Evolutionary conservation across 2,888 invertebrate genomes (phyloP).

Genomic region (Macrophya alboannulata): DNA sequence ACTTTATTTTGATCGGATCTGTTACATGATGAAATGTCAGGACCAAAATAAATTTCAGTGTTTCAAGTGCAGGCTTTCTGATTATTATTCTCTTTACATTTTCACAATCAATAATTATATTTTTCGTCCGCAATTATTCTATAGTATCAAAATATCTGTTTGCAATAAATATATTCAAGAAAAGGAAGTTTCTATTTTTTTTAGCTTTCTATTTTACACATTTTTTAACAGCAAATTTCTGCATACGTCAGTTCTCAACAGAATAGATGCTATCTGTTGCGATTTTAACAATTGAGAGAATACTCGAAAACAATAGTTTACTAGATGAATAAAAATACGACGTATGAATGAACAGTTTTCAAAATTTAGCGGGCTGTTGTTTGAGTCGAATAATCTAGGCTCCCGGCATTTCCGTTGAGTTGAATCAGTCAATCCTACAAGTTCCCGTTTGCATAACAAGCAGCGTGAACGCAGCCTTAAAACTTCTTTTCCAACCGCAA

Average conservation of each 20-base stretch:
- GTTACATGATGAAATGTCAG: conserved; percentile 7
- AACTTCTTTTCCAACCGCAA: conserved; percentile 67
- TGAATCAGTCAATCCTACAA: background rate
- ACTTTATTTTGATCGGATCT: background rate
- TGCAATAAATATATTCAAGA: background rate
- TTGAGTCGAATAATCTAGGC: background rate
- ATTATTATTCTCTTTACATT: background rate
- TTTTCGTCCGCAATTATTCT: background rate
- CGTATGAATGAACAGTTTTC: background rate
- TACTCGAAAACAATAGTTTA: background rate
- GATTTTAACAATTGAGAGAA: background rate
- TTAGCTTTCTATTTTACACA: background rate
- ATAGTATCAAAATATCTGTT: background rate
- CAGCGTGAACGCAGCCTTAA: conserved; percentile 40
- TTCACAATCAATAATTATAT: background rate
- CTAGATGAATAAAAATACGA: background rate
- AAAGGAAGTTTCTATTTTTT: background rate
- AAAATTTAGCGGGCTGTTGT: background rate
- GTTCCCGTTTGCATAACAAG: conserved; percentile 8
- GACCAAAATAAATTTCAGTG: background rate
- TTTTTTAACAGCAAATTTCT: background rate
- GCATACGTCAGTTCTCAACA: background rate
- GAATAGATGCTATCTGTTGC: background rate
- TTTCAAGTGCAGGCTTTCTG: background rate
- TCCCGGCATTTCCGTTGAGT: conserved; percentile 20